phyloP scores from a whole-genome alignment of 1,140 invertebrate species.

The Sitobion miscanthi region DNA sequence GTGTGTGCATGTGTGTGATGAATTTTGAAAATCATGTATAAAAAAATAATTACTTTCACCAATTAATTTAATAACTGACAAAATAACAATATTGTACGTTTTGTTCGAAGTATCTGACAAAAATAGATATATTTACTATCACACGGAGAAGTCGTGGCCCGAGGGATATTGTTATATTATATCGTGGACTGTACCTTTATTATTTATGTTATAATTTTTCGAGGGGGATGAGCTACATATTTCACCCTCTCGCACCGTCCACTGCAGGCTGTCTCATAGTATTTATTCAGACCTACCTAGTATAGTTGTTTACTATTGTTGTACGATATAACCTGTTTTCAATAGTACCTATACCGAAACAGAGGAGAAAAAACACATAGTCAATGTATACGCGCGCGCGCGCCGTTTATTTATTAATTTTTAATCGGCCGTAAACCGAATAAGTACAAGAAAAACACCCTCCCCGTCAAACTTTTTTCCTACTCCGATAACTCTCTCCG shows the following conservation, averaged over 20 bases:
- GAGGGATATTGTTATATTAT: not conserved
- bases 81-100: not conserved
- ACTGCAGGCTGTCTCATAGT: too few relatives aligned
- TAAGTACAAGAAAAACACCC: not conserved
- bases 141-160: not conserved
- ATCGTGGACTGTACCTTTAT: not conserved
- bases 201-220: not conserved
- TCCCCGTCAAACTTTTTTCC: not conserved
- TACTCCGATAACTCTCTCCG: not conserved
- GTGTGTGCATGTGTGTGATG: too few relatives aligned
- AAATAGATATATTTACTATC: not conserved
- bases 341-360: not conserved
- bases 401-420: not conserved
- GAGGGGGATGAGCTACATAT: not conserved
- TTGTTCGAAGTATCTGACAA: not conserved
- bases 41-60: too few relatives aligned
- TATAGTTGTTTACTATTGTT: not conserved
- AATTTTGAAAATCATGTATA: too few relatives aligned
- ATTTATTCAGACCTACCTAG: not conserved
- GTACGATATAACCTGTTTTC: not conserved
- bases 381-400: not conserved
- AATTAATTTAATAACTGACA: not conserved
- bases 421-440: not conserved
- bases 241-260: not conserved
- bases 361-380: not conserved